phyloP scores from a whole-genome alignment of 2,888 invertebrate genomes.

The Clepsis dumicolana region DNA sequence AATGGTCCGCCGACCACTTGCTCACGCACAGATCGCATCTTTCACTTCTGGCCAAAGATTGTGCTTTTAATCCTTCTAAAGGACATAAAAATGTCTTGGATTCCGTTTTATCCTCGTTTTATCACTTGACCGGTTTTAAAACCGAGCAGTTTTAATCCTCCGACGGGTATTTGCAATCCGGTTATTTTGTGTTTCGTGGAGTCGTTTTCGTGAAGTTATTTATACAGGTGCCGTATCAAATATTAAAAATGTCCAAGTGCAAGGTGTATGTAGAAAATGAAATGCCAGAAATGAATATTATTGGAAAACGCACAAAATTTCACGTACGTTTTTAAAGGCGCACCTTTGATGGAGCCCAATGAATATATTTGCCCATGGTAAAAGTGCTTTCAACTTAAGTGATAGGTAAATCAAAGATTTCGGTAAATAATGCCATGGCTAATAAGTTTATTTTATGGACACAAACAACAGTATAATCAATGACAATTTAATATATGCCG shows the following conservation, averaged over 20 bases:
- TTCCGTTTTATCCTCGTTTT: constrained; percentile 6
- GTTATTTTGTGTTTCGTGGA: constrained; percentile 7
- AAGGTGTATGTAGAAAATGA: no score
- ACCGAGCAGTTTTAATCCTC: neutral
- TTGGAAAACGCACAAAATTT: no score
- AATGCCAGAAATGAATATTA: no score
- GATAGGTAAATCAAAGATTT: neutral
- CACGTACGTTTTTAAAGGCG: neutral
- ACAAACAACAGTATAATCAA: neutral
- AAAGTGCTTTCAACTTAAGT: constrained; percentile 35
- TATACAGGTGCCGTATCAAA: neutral
- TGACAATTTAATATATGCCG: neutral
- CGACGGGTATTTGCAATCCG: constrained; percentile 19
- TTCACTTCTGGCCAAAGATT: neutral
- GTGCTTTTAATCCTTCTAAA: neutral
- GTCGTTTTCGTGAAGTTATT: neutral
- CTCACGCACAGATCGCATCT: neutral
- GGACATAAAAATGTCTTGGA: neutral
- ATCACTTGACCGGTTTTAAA: constrained; percentile 13
- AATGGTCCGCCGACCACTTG: no score
- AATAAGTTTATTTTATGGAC: neutral
- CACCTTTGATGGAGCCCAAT: no score
- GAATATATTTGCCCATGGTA: constrained; percentile 24
- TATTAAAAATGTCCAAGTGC: no score
- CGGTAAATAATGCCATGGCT: neutral